Evolutionary conservation across 2,113 vertebrate species (phyloP).

Genomic region (Pedetes capensis): DNA sequence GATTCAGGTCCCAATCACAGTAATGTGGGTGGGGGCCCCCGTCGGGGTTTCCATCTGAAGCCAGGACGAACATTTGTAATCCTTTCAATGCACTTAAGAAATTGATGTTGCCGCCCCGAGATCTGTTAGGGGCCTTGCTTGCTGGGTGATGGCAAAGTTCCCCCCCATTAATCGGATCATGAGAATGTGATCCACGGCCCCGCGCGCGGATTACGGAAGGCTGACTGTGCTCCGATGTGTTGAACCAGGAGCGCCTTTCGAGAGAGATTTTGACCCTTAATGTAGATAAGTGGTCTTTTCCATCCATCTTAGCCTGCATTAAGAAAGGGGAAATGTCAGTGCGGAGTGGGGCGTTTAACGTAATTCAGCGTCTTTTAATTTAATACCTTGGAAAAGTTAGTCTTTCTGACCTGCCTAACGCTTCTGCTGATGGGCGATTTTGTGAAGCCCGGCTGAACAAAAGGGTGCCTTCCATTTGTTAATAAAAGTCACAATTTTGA

Average conservation of each 20-base stretch:
- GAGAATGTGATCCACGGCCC: conserved; percentile 96
- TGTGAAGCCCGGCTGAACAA: conserved; percentile 60
- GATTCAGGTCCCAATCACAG: conserved; percentile 91
- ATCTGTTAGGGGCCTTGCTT: conserved; percentile 93
- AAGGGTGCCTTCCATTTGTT: conserved; percentile 38
- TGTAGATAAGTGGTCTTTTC: conserved; percentile 99
- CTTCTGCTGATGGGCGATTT: conserved; percentile 85
- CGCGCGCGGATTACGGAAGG: conserved; percentile 94
- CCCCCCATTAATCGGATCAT: conserved; percentile 99
- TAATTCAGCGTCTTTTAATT: conserved; percentile 90
- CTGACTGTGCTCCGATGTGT: conserved; percentile 94
- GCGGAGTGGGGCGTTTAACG: conserved; percentile 86
- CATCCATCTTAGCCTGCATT: conserved; percentile 91
- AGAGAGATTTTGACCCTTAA: conserved; percentile 93
- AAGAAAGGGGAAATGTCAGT: conserved; percentile 88
- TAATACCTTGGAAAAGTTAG: conserved; percentile 89
- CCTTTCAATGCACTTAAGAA: conserved; percentile 99
- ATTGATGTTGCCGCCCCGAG: conserved; percentile 96
- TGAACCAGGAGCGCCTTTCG: conserved; percentile 85
- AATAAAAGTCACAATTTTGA: conserved; percentile 38
- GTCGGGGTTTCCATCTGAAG: conserved; percentile 89
- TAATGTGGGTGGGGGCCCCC: conserved; percentile 91
- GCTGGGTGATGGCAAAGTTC: conserved; percentile 91
- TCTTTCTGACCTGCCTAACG: conserved; percentile 79
- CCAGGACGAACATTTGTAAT: conserved; percentile 95